Evolutionary conservation across 2,797 vertebrate genomes (phyloP), one percentile per base, ranked within the genome.

Genomic region (Cuculus canorus): DNA sequence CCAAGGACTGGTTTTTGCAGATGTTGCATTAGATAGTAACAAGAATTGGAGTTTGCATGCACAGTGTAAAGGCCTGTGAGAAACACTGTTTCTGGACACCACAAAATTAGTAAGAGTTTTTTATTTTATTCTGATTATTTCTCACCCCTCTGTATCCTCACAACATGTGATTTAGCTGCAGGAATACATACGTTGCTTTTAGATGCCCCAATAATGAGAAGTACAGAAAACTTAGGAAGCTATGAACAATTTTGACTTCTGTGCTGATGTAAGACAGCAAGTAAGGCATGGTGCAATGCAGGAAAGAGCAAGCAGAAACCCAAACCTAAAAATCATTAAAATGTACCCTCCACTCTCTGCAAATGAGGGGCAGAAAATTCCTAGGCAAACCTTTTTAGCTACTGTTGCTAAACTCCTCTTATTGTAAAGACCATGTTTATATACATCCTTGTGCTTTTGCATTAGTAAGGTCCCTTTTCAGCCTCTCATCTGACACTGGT

Each of bases 141-240:
- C 32, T 76, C 27, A 48, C 22, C 32, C 11, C 6, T 90, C 28
- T 14, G 35, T 82, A 17, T 60, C 85, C 32, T 73, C 25, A 30
- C 52, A 93, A 22, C 23, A 19, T 56, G 53, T 43, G 59, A 68
- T 73, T 80, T 60, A 88, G 76, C 56, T 92, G 60, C 33, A 82
- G 60, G 23, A 91, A 45, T 63, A 73, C 39, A 86, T 93, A 21
- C 0, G 10, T 64, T 86, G 68, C 7, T 80, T 95, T 93, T 92
- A 52, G 33, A 82, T 86, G 84, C 82, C 52, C 64, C 27, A 8
- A 7, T 93, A 82, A 79, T 39, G 60, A 88, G 81, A 90, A 96
- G 24, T n/a, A 53, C 81, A 94, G 88, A 86, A 86, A 73, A 69
- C 54, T 33, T 45, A 52, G 5, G 39, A 90, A 33, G 35, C 35